Evolutionary conservation across 2,888 invertebrate species (phyloP).

Genomic region (Achlya flavicornis): DNA sequence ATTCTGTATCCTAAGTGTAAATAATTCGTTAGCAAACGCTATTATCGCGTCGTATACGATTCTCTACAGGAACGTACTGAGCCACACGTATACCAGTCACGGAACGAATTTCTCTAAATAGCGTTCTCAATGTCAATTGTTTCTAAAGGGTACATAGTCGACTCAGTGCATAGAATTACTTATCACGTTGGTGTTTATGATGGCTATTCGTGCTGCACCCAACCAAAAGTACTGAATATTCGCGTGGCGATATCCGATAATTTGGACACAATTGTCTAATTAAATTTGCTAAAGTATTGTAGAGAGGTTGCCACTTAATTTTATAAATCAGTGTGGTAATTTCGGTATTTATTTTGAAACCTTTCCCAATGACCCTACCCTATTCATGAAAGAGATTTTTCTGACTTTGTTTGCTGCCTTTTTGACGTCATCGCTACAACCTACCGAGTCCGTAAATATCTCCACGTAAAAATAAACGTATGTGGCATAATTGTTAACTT

Average conservation of each 20-base stretch:
- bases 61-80: too few relatives aligned
- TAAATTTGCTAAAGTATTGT: neutral
- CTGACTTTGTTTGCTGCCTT: neutral
- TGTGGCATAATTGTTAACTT: slow-evolving; percentile 56
- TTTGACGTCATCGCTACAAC: slow-evolving; percentile 41
- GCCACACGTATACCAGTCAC: too few relatives aligned
- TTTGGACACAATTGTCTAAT: too few relatives aligned
- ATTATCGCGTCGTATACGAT: too few relatives aligned
- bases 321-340: neutral
- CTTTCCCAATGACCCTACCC: neutral
- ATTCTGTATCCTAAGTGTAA: neutral
- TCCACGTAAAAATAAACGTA: slow-evolving; percentile 51
- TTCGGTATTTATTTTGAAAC: neutral
- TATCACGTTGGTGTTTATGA: too few relatives aligned
- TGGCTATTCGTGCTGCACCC: too few relatives aligned
- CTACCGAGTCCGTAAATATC: slow-evolving; percentile 48
- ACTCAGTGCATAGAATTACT: too few relatives aligned
- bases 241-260: too few relatives aligned
- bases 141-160: too few relatives aligned
- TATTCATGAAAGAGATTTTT: neutral
- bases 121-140: too few relatives aligned
- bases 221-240: too few relatives aligned
- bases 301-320: neutral
- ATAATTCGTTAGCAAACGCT: neutral
- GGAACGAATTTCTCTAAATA: too few relatives aligned